Evolutionary conservation across 1,140 invertebrate genomes (phyloP), one percentile per base, ranked within the genome.

Genomic region (Archivesica marissinica): DNA sequence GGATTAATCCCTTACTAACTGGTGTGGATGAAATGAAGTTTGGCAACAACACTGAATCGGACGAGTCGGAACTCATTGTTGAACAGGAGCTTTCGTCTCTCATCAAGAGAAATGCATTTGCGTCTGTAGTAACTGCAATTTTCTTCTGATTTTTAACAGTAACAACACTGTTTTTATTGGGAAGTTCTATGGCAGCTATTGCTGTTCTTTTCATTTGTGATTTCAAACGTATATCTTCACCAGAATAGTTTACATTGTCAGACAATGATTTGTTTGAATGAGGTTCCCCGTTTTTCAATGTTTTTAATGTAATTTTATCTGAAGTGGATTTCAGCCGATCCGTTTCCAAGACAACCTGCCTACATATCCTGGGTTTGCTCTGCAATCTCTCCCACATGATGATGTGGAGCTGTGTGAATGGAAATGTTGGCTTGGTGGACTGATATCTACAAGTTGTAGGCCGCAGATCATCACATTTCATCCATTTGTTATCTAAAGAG

Each of bases 401-500:
- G 47, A 92, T 90, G 74, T 92, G 91, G n/a, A 92, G 80, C 75
- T 92, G 81, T 28, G 74, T 64, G 0, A 88, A 85, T 7, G 87
- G 88, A 70, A 92, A 89, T 56, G 39, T 77, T 1, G 91, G 91
- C 9, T 47, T 23, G 25, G 47, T 56, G 15, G 75, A 54, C 25
- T 59, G 56, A 77, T 87, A 92, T 30, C 86, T 70, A 52, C 91
- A 91, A 38, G 90, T 30, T 17, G 89, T 86, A 11, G 83, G 77
- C 35, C 88, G 87, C 11, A 92, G 85, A 82, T 92, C 91, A 88
- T 92, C 91, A 88, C 90, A 92, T 78, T 92, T 89, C 87, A 92
- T 89, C 91, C 91, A 92, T 20, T 33, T 54, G 23, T 88, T 66
- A 20, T 80, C 89, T 90, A 81, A 56, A 86, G 79, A 33, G 56